These are phyloP conservation scores for Erpobdella octoculata DNA, from an alignment of 2,888 invertebrate genomes.

Conservation along the genomic window DNA sequence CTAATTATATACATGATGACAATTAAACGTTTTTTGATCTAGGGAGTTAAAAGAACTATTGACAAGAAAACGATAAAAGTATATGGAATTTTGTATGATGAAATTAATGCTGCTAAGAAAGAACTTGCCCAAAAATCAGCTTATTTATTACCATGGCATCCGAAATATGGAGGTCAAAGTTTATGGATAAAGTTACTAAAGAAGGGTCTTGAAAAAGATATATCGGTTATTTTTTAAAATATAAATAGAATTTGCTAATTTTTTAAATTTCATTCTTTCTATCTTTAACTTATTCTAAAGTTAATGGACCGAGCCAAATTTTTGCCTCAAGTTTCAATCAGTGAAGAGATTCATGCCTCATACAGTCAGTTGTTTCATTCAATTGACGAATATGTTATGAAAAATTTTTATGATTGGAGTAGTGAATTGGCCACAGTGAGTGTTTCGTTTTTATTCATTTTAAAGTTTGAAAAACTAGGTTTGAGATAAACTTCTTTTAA, in stretches of 20 bases:
- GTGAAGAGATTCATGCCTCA: slow-evolving; percentile 65
- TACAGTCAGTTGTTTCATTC: slow-evolving; percentile 56
- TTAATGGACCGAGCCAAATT: slow-evolving; percentile 67
- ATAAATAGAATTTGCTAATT: not conserved
- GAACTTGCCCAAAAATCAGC: slow-evolving; percentile 54
- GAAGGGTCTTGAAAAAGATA: slow-evolving; percentile 53
- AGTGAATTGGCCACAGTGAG: slow-evolving; percentile 46
- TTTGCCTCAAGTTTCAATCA: slow-evolving; percentile 67
- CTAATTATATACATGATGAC: not conserved
- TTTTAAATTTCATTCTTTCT: not conserved
- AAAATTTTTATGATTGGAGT: slow-evolving; percentile 56
- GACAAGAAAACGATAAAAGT: slow-evolving; percentile 61
- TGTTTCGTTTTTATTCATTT: not conserved
- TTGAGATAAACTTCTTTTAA: not conserved
- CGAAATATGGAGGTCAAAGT: slow-evolving; percentile 67
- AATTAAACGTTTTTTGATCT: slow-evolving; percentile 61
- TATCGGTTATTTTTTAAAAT: slow-evolving; percentile 38
- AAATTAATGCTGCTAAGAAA: slow-evolving; percentile 67
- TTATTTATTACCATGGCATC: slow-evolving; percentile 59
- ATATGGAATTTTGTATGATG: slow-evolving; percentile 60
- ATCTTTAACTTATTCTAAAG: slow-evolving; percentile 46
- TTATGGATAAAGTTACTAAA: slow-evolving; percentile 64
- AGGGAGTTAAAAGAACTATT: slow-evolving; percentile 52
- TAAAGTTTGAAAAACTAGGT: not conserved
- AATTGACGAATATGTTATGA: slow-evolving; percentile 54